Conservation (phyloP, 2,113 vertebrate species). For the Cyanoderma ruficeps region DNA sequence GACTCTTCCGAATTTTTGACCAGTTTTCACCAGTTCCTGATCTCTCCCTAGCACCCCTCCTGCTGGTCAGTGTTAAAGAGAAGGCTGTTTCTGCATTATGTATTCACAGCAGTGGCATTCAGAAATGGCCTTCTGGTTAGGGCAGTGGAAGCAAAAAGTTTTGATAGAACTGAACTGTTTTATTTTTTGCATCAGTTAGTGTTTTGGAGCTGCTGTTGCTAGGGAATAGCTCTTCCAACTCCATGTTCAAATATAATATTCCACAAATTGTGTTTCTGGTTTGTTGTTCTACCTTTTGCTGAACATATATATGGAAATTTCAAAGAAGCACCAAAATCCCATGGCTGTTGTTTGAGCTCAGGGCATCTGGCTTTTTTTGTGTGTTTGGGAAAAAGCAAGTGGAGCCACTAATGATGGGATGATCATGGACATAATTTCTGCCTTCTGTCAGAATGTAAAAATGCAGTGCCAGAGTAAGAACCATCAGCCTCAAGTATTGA, state of each 20-base stretch:
- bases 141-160: neutral
- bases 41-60: neutral
- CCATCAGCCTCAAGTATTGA: conserved; percentile 32
- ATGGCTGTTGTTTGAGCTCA: neutral
- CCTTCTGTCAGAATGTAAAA: conserved; percentile 30
- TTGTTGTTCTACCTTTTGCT: conserved; percentile 2
- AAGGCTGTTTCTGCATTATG: neutral
- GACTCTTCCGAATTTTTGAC: neutral
- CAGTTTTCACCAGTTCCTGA: neutral
- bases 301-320: neutral
- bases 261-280: neutral
- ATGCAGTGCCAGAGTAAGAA: neutral
- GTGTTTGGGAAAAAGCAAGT: neutral
- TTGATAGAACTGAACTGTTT: neutral
- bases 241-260: neutral
- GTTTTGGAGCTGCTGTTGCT: neutral
- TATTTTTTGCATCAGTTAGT: neutral
- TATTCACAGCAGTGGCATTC: neutral
- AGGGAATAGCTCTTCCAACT: neutral
- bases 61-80: neutral
- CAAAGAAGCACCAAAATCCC: neutral
- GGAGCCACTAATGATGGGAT: neutral
- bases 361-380: neutral
- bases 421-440: neutral
- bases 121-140: neutral